phyloP scores from a whole-genome alignment of 2,797 vertebrate genomes.

The Karalla daura region DNA sequence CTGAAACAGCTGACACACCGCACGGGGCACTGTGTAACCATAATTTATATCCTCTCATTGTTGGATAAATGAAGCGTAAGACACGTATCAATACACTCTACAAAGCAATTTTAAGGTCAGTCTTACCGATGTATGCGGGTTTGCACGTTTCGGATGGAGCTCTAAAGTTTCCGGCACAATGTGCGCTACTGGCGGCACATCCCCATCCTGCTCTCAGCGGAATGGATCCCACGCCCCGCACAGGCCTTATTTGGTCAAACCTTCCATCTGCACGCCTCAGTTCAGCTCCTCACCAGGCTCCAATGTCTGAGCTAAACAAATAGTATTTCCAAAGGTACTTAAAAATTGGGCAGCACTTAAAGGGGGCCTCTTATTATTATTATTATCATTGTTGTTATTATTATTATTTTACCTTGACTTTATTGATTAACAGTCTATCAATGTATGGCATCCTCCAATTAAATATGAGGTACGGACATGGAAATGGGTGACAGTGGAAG shows the following conservation, averaged over 20 bases:
- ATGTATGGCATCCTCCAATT: too few species aligned
- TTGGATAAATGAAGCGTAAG: not conserved
- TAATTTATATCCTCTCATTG: not conserved
- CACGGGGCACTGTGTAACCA: conserved; percentile 23
- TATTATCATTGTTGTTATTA: too few species aligned
- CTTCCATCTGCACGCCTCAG: not conserved
- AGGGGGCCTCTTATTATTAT: too few species aligned
- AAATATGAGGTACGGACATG: too few species aligned
- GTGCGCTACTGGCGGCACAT: conserved; percentile 23
- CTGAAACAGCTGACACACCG: conserved; percentile 52
- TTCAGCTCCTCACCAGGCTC: conserved; percentile 4
- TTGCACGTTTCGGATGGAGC: not conserved
- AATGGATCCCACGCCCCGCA: conserved; percentile 48
- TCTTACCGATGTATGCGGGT: conserved; percentile 53
- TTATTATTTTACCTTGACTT: too few species aligned
- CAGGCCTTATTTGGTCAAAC: conserved; percentile 69
- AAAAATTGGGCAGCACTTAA: too few species aligned
- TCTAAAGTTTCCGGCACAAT: conserved; percentile 15
- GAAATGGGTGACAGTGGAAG: too few species aligned
- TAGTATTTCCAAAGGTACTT: too few species aligned
- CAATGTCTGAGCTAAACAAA: too few species aligned
- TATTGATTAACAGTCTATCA: too few species aligned
- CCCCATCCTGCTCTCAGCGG: conserved; percentile 28
- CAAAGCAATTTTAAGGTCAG: rapidly evolving
- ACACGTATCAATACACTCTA: not conserved